A percentile compares a stretch with the other conserved stretches of the same genome.
These are phyloP conservation scores for Zhengitettix transpicula DNA, from an alignment of 2,888 invertebrate genomes.

Conservation along the genomic window DNA sequence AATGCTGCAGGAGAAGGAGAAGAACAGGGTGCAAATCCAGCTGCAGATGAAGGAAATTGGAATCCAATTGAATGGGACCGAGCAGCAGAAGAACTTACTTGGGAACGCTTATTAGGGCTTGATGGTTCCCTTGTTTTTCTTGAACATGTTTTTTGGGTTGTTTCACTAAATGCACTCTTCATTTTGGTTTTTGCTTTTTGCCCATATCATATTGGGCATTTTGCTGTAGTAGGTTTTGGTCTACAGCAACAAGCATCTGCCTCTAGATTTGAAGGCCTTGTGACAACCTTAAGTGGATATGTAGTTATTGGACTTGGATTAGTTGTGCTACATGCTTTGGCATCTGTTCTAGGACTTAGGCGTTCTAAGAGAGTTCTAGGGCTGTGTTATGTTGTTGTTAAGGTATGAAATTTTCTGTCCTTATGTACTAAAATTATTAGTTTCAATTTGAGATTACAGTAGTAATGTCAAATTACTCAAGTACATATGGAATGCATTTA, in stretches of 20 bases:
- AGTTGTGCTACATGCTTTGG: constrained; percentile 68
- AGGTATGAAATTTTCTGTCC: constrained; percentile 19
- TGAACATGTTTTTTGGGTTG: constrained; percentile 99
- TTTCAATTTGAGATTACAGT: too few species aligned
- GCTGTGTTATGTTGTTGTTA: constrained; percentile 77
- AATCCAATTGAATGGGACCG: constrained; percentile 98
- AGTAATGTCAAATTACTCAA: too few species aligned
- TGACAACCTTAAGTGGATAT: constrained; percentile 88
- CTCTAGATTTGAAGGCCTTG: constrained; percentile 79
- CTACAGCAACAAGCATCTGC: constrained; percentile 49
- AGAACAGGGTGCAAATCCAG: constrained; percentile 22
- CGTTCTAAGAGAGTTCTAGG: constrained; percentile 75
- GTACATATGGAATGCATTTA: too few species aligned
- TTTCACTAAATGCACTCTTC: constrained; percentile 89
- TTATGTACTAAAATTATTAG: too few species aligned
- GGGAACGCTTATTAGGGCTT: constrained; percentile 89
- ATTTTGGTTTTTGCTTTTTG: constrained; percentile 94
- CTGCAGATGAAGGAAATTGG: constrained; percentile 73
- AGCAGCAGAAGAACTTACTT: constrained; percentile 92
- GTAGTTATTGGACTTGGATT: constrained; percentile 68
- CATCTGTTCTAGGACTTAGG: constrained; percentile 61
- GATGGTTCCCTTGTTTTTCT: constrained; percentile 94
- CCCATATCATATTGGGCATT: constrained; percentile 87
- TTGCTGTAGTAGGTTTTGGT: constrained; percentile 57
- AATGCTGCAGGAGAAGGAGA: constrained; percentile 15